Base-by-base conservation (phyloP, 2,888 invertebrate genomes). In the Cyaniris semiargus region DNA sequence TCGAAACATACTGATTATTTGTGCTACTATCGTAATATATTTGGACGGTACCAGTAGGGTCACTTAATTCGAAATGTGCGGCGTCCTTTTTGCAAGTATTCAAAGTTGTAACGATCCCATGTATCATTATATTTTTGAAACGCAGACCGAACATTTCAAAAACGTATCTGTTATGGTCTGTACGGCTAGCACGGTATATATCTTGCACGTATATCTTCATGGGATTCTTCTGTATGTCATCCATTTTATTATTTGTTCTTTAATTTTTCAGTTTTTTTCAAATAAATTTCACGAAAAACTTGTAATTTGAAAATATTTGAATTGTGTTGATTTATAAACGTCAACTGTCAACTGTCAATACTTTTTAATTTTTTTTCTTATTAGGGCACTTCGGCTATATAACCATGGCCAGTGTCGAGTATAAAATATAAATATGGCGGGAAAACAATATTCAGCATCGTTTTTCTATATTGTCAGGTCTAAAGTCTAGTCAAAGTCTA, bases 161-260 rank as follows among this genome's bases (percentile, higher is more conserved):
- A 53, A 89, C 83, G 79, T 93, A 94, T 82, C 89, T 91, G 81
- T 89, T 89, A 80, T 87, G 84, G 15, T 79, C 77, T n/a, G 84
- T 86, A 77, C 83, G 83, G 80, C 85, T 86, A 18, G 93, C 93
- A 80, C 93, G 91, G 82, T 86, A 93, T 77, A 93, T 86, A 78
- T 94, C 94, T 86, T 93, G 94, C 66, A 93, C 88, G 82, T 90
- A 92, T 3, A 93, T 76, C 82, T 94, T 94, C 27, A 93, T 18
- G 0, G 93, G 93, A 75, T 83, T 84, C 70, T 79, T 86, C 84
- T 90, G 89, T 38, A 83, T 82, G 76, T 82, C 84, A 70, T 83
- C 81, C 85, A 86, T 86, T 77, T 1, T 53, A 18, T 31, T 66
- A 7, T 15, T 15, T 60, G 31, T 21, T 31, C 10, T 53, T 53